Base-by-base conservation (phyloP, 2,797 vertebrate species). In the Sitta carolinensis region DNA sequence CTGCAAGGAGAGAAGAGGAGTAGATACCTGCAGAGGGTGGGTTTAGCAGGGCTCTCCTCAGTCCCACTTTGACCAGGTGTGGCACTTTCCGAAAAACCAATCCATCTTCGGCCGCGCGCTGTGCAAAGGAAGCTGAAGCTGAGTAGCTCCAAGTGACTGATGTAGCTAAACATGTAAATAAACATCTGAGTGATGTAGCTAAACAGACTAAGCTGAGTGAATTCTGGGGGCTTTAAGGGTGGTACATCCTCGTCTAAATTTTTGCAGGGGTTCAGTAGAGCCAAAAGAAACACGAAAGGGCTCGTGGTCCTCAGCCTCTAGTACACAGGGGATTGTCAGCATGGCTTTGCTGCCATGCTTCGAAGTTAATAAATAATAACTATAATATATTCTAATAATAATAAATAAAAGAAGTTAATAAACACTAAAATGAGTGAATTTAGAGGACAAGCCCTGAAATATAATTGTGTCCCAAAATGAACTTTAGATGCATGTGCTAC, bases 31-130 rank as follows among this genome's bases (percentile, higher is more conserved):
- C 15, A 58, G 34, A 58, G 42, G 5, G 2, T 4, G 10, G 11
- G 36, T 70, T 89, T 34, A 27, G 70, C n/a, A 19, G 0, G 1
- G 19, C 16, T 63, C 27, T 62, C 50, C 57, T n/a, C 38, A 63
- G 34, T 78, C 72, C 45, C 1, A 1, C 7, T 48, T 66, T 84
- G 34, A 54, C 10, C 13, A 27, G 15, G 6, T 47, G n/a, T 48
- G 22, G 79, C 0, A 0, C 63, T 66, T 72, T 66, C 40, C 69
- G 63, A 43, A 62, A 72, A 64, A 61, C 12, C 7, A 1, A 9
- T 30, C 25, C 8, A 36, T 88, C 36, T 22, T 0, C 36, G 36
- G 3, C 38, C 18, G 30, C 3, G 0, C 38, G 36, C n/a, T n/a
- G n/a, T 89, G 18, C 55, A 27, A 81, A 81, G 26, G 45, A 20